Percentiles rank a stretch among this genome's conserved stretches.
Conservation (phyloP, 2,113 vertebrate genomes). For the Callaeas wilsoni region DNA sequence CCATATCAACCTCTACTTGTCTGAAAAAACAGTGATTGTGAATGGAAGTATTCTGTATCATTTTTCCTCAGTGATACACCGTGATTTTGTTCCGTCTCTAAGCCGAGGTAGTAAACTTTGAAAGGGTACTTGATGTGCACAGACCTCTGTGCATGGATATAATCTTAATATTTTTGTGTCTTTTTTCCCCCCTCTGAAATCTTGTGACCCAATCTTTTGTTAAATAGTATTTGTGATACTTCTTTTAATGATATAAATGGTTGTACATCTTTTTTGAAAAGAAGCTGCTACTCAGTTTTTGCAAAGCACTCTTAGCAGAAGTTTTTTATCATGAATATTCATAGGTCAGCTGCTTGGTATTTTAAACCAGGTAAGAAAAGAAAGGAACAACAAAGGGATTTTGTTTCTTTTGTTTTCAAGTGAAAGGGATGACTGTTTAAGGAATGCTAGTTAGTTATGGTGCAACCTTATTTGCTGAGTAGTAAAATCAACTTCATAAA, state of each 20-base stretch:
- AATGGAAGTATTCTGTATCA: not conserved
- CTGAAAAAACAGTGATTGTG: not conserved
- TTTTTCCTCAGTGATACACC: not conserved
- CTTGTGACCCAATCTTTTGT: not conserved
- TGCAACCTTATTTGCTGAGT: not conserved
- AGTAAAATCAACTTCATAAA: not conserved
- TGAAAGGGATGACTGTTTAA: not conserved
- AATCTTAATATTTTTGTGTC: not conserved
- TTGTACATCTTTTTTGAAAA: not conserved
- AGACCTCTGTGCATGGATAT: not conserved
- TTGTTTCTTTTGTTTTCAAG: not conserved
- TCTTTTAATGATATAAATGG: not conserved
- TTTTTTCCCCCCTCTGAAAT: not conserved
- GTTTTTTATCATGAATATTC: not conserved
- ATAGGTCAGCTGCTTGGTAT: not conserved
- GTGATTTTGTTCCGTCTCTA: not conserved
- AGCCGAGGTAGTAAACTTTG: not conserved
- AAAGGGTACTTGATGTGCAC: not conserved
- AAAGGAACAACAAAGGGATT: not conserved
- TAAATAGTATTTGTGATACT: not conserved
- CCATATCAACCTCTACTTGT: not conserved
- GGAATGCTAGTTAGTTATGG: not conserved
- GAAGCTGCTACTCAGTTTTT: not conserved
- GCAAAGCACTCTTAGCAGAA: not conserved
- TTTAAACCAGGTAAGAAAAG: not conserved